Percentiles rank a stretch among this genome's conserved stretches.
phyloP scores from a whole-genome alignment of 2,113 vertebrate species.

The Oreochromis niloticus region DNA sequence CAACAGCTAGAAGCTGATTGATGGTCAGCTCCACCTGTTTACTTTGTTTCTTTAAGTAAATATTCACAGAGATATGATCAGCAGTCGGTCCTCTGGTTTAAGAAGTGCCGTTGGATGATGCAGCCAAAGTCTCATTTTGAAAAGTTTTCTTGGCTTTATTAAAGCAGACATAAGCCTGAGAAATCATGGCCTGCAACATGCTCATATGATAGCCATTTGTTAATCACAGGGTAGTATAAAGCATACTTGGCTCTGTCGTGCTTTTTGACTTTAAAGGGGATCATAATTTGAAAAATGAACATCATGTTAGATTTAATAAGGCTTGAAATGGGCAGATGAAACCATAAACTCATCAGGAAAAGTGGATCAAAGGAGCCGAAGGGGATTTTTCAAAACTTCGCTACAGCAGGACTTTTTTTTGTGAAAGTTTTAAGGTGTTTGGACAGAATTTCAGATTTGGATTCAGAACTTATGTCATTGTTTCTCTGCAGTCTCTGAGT shows the following conservation, averaged over 20 bases:
- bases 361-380: not conserved
- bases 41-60: not conserved
- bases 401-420: not conserved
- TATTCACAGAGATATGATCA: not conserved
- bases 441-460: not conserved
- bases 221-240: accelerated
- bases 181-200: accelerated
- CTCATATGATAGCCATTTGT: not conserved
- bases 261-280: not conserved
- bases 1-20: not conserved
- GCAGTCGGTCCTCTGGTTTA: accelerated
- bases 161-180: not conserved
- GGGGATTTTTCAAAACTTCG: not conserved
- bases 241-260: not conserved
- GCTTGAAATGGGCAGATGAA: not conserved
- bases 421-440: not conserved
- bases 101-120: accelerated
- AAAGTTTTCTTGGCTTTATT: not conserved
- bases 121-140: not conserved
- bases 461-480: not conserved
- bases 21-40: not conserved
- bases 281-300: not conserved
- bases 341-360: not conserved
- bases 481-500: not conserved
- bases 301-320: not conserved